Evolutionary conservation across 2,888 invertebrate species (phyloP).

Genomic region (Autographa gamma): DNA sequence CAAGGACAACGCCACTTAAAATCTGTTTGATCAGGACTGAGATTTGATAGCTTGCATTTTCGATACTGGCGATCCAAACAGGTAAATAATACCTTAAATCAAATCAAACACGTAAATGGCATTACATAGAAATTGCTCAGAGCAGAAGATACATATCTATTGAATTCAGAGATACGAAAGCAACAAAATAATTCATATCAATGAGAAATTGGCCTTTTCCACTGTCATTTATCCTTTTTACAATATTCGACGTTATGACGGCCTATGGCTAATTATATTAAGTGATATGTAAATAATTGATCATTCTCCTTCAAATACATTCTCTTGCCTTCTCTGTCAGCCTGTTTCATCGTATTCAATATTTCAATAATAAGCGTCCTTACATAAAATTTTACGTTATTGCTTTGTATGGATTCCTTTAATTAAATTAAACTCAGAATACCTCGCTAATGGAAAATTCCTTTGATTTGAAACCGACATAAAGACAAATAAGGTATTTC

Average conservation of each 20-base stretch:
- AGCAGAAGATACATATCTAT: too few relatives aligned
- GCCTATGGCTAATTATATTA: too few relatives aligned
- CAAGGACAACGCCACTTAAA: conserved; percentile 7
- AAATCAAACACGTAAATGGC: not conserved
- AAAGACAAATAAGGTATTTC: not conserved
- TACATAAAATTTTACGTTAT: not conserved
- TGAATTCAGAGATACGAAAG: too few relatives aligned
- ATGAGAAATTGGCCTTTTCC: too few relatives aligned
- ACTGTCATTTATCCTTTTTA: too few relatives aligned
- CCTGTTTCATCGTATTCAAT: not conserved
- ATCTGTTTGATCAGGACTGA: conserved; percentile 17
- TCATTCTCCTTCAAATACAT: not conserved
- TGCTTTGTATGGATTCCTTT: not conserved
- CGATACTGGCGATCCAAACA: conserved; percentile 6
- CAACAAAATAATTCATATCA: too few relatives aligned
- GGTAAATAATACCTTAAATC: not conserved
- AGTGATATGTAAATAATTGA: too few relatives aligned
- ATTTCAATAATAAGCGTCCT: not conserved
- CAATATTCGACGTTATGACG: too few relatives aligned
- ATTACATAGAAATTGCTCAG: too few relatives aligned
- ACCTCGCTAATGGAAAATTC: not conserved
- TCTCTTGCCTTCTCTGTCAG: not conserved
- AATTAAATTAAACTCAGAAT: not conserved
- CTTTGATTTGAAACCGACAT: not conserved
- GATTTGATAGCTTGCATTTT: conserved; percentile 10